Evolutionary conservation across 2,113 vertebrate species (phyloP).

Genomic region (Notothenia coriiceps): DNA sequence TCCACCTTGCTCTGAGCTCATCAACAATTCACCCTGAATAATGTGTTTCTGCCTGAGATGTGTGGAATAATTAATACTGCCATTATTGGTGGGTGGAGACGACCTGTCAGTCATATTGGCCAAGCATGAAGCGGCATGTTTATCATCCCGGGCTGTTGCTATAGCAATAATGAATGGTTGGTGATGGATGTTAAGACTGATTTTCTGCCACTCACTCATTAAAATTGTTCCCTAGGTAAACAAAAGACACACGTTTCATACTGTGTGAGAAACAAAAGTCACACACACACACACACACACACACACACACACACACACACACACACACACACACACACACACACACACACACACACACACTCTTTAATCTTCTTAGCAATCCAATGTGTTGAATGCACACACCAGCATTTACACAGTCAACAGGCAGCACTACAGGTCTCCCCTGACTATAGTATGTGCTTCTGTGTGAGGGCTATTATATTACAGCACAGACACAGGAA

Average conservation of each 20-base stretch:
- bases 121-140: constrained; percentile 72
- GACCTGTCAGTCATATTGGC: constrained; percentile 74
- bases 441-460: constrained; percentile 30
- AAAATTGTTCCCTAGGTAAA: constrained; percentile 40
- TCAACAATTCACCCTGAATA: constrained; percentile 76
- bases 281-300: neutral
- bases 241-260: constrained; percentile 16
- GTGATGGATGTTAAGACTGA: constrained; percentile 40
- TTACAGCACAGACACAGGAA: constrained; percentile 53
- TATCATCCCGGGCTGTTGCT: constrained; percentile 71
- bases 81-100: constrained; percentile 79
- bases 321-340: constrained; percentile 11
- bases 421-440: constrained; percentile 46
- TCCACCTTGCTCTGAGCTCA: constrained; percentile 56
- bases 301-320: constrained; percentile 36
- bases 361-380: neutral
- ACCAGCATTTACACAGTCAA: constrained; percentile 42
- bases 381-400: constrained; percentile 19
- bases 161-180: constrained; percentile 64
- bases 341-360: constrained; percentile 13
- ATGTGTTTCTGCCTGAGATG: constrained; percentile 57
- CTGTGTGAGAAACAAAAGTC: neutral
- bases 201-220: constrained; percentile 41
- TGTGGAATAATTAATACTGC: constrained; percentile 80
- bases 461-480: constrained; percentile 40